Base-by-base conservation (phyloP, 2,797 vertebrate species). In the Danio tinwini region DNA sequence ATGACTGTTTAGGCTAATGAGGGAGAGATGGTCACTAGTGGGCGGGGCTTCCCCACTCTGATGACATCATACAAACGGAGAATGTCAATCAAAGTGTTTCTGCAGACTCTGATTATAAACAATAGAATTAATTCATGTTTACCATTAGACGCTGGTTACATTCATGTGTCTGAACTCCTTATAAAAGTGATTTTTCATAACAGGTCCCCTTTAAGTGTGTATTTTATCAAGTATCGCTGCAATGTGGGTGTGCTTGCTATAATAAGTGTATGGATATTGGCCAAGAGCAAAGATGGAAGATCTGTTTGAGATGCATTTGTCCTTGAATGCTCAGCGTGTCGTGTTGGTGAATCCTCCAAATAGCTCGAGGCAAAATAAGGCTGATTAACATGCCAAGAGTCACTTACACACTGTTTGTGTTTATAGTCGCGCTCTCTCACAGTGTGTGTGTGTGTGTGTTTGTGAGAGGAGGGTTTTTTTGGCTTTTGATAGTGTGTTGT, bases 321-420 rank as follows among this genome's bases (percentile, higher is more conserved):
- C 94, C 94, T 95, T 95, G 93, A 91, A 91, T 90, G 90, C 75
- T 64, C 62, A 72, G 92, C 91, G 78, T 88, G 76, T 91, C 91
- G 93, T 91, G 92, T 92, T 91, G 92, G 90, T 89, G 90, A 90
- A 93, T 94, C 93, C 93, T 93, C 91, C 92, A 93, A 95, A 93
- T 93, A 94, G 93, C 92, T 93, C 90, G 88, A 93, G 93, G 93
- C 93, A 91, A 94, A 93, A 93, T 92, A 92, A 29, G 91, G 91
- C 93, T 94, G 92, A 95, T 95, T 94, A 95, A 91, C 92, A 94
- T 94, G 91, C 93, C 93, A 93, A 92, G 88, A 92, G 49, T 94
- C 93, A 93, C 93, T 95, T 94, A 93, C 93, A 91, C 91, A 92
- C 93, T 94, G 93, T 94, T 94, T 95, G 93, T 95, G 94, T 94